Percentiles rank a stretch among this genome's conserved stretches.
Evolutionary conservation across 1,140 invertebrate species (phyloP).

Genomic region (Phymastichus coffea): DNA sequence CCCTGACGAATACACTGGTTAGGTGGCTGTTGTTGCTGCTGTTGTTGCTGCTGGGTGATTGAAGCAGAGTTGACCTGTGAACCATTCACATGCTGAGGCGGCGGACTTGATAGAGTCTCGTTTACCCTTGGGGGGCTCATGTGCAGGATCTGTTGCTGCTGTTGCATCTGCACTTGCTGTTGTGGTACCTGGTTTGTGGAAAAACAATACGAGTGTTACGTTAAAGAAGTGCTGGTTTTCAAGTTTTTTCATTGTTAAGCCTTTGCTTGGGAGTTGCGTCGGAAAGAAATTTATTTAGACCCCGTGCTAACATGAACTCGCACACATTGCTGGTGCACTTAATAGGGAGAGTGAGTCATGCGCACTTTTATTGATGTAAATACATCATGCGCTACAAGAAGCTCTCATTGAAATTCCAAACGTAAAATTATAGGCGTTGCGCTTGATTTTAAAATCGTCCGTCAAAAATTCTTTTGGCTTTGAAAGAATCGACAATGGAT

Average conservation of each 20-base stretch:
- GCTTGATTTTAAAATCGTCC: too few relatives aligned
- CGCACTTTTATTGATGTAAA: too few relatives aligned
- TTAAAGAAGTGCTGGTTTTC: too few relatives aligned
- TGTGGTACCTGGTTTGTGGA: conserved; percentile 48
- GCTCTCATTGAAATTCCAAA: too few relatives aligned
- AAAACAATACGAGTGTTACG: too few relatives aligned
- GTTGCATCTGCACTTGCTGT: conserved; percentile 45
- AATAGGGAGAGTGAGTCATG: too few relatives aligned
- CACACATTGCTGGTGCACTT: too few relatives aligned
- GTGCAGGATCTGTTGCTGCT: conserved; percentile 50
- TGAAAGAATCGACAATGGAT: too few relatives aligned
- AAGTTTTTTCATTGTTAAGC: background rate
- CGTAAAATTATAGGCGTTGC: too few relatives aligned
- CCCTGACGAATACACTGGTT: conserved; percentile 84
- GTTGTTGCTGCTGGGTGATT: conserved; percentile 47
- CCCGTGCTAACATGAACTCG: background rate
- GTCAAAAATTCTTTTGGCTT: too few relatives aligned
- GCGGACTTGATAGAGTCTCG: conserved; percentile 47
- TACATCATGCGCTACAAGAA: too few relatives aligned
- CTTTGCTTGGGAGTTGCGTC: background rate
- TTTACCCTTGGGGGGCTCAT: conserved; percentile 50
- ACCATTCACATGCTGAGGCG: conserved; percentile 36
- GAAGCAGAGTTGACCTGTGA: conserved; percentile 53
- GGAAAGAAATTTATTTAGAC: background rate
- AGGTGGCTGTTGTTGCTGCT: conserved; percentile 54